A percentile compares a stretch with the other conserved stretches of the same genome.
phyloP scores from a whole-genome alignment of 1,140 invertebrate genomes.

The Drosophila mojavensis region DNA sequence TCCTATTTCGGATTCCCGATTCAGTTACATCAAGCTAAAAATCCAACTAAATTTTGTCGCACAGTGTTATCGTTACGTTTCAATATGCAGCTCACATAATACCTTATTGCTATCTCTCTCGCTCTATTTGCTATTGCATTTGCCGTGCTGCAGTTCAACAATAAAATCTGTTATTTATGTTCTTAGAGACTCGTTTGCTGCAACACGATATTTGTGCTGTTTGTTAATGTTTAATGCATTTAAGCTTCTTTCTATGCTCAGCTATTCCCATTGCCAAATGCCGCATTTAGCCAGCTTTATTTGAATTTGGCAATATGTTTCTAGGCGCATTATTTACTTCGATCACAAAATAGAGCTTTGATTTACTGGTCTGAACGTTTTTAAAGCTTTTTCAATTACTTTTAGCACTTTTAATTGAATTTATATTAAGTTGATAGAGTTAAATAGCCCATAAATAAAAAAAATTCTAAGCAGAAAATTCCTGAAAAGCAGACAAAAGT shows the following conservation, averaged over 20 bases:
- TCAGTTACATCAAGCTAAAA: too few relatives aligned
- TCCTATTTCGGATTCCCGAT: too few relatives aligned
- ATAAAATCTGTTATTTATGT: slow-evolving; percentile 7
- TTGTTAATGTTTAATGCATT: slow-evolving; percentile 18
- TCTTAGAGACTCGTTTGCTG: slow-evolving; percentile 4
- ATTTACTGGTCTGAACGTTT: too few relatives aligned
- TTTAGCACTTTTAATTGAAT: not conserved
- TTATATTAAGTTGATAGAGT: too few relatives aligned
- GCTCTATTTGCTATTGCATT: slow-evolving; percentile 15
- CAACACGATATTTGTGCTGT: slow-evolving; percentile 12
- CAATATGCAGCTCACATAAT: too few relatives aligned
- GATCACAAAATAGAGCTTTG: not conserved
- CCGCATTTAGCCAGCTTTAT: slow-evolving; percentile 1
- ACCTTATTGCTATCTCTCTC: not conserved
- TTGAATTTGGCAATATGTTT: not conserved
- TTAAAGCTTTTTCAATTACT: too few relatives aligned
- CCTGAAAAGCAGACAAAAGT: too few relatives aligned
- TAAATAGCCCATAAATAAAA: too few relatives aligned
- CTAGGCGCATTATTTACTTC: not conserved
- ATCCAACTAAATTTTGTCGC: not conserved
- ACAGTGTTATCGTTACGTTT: too few relatives aligned
- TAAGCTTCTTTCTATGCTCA: not conserved
- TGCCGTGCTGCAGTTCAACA: slow-evolving; percentile 4
- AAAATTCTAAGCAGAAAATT: too few relatives aligned
- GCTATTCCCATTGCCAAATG: not conserved